phyloP scores from a whole-genome alignment of 2,797 vertebrate genomes.

The Pangasius larnaudii region DNA sequence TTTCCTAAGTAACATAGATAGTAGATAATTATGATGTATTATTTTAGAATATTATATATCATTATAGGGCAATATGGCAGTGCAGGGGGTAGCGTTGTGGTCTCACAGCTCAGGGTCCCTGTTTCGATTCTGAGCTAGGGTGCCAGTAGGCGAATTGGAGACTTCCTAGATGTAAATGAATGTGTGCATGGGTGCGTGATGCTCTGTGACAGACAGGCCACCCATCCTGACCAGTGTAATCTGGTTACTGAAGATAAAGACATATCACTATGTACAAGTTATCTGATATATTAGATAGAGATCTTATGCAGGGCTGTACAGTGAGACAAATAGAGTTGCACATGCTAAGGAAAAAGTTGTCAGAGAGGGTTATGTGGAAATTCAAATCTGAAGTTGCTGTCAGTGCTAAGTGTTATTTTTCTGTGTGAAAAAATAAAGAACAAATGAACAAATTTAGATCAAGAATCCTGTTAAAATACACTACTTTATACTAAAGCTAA shows the following conservation, averaged over 20 bases:
- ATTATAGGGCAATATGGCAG: background rate
- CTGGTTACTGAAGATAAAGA: background rate
- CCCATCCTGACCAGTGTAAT: background rate
- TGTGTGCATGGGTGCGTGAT: background rate
- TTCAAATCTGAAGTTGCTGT: background rate
- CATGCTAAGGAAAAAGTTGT: background rate
- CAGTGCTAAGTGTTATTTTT: background rate
- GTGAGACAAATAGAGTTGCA: background rate
- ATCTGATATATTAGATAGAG: background rate
- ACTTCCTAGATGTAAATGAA: background rate
- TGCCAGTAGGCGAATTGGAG: background rate
- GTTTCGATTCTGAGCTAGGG: background rate
- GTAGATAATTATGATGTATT: background rate
- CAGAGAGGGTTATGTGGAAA: background rate
- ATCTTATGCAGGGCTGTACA: background rate
- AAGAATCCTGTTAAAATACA: background rate
- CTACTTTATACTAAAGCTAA: background rate
- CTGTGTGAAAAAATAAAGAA: background rate
- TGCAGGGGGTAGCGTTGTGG: background rate
- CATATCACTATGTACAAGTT: background rate
- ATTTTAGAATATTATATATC: too few species aligned
- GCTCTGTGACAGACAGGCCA: background rate
- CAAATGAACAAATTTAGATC: background rate
- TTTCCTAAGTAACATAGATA: constrained; percentile 75
- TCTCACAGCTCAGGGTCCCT: background rate